Evolutionary conservation across 2,797 vertebrate genomes (phyloP).

Genomic region (Microchirus variegatus): DNA sequence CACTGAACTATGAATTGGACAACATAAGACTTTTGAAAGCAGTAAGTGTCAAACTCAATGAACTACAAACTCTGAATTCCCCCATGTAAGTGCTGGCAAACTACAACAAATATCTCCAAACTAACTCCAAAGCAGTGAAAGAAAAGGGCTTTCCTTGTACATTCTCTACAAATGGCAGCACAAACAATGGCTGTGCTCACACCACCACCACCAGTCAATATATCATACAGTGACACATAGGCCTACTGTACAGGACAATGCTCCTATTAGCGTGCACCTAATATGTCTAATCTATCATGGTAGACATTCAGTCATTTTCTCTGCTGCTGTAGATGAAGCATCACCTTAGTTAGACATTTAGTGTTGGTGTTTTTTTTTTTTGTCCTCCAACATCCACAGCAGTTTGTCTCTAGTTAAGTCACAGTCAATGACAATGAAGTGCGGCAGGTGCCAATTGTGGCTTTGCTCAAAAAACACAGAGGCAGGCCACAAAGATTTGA

Average conservation of each 20-base stretch:
- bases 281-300: constrained; percentile 71
- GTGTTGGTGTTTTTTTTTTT: background rate
- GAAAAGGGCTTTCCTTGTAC: constrained; percentile 44
- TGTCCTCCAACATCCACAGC: constrained; percentile 18
- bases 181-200: constrained; percentile 58
- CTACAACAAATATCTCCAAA: constrained; percentile 25
- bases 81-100: constrained; percentile 27
- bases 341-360: constrained; percentile 36
- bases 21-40: background rate
- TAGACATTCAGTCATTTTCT: constrained; percentile 38
- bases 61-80: constrained; percentile 6
- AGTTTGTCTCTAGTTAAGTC: constrained; percentile 42
- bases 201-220: constrained; percentile 49
- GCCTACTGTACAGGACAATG: constrained; percentile 62
- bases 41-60: constrained; percentile 1
- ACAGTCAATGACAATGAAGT: constrained; percentile 54
- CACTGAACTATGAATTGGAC: too few relatives aligned
- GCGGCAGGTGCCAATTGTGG: constrained; percentile 63
- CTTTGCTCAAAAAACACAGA: constrained; percentile 63
- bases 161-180: constrained; percentile 36
- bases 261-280: constrained; percentile 60
- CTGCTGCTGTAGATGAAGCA: constrained; percentile 41
- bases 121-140: constrained; percentile 12
- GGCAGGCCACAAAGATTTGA: constrained; percentile 77
- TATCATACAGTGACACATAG: constrained; percentile 56